phyloP scores from a whole-genome alignment of 2,888 invertebrate genomes.

The Megamerina dolium region DNA sequence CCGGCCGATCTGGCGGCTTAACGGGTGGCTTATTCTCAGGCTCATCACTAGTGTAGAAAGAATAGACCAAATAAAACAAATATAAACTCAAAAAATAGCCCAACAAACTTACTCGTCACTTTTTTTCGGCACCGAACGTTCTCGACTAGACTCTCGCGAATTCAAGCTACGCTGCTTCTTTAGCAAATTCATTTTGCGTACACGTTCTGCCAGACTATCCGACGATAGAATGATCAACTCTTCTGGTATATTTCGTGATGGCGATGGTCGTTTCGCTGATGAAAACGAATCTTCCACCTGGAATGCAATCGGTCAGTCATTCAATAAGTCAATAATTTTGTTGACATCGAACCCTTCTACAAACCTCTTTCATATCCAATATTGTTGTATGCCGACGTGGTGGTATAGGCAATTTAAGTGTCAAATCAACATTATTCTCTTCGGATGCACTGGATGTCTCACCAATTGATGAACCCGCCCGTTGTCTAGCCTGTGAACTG shows the following conservation, averaged over 20 bases:
- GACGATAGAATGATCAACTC: conserved; percentile 60
- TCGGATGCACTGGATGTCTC: conserved; percentile 29
- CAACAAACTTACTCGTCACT: conserved; percentile 37
- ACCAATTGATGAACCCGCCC: conserved; percentile 5
- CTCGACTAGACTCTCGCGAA: conserved; percentile 43
- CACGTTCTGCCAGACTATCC: conserved; percentile 64
- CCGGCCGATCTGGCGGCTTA: conserved; percentile 43
- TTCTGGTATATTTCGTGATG: conserved; percentile 47
- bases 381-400: conserved; percentile 59
- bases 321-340: neutral
- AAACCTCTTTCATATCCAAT: conserved; percentile 48
- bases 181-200: conserved; percentile 59
- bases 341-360: neutral
- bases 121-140: conserved; percentile 42
- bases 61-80: conserved; percentile 7
- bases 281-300: conserved; percentile 50
- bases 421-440: conserved; percentile 57
- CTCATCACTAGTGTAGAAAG: conserved; percentile 29
- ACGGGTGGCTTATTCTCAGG: conserved; percentile 26
- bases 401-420: conserved; percentile 65
- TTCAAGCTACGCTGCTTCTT: conserved; percentile 49
- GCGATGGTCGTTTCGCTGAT: conserved; percentile 44
- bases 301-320: too few relatives aligned
- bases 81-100: neutral
- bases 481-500: conserved; percentile 15